Conservation (phyloP, 2,888 invertebrate species). For the Pollenia angustigena region DNA sequence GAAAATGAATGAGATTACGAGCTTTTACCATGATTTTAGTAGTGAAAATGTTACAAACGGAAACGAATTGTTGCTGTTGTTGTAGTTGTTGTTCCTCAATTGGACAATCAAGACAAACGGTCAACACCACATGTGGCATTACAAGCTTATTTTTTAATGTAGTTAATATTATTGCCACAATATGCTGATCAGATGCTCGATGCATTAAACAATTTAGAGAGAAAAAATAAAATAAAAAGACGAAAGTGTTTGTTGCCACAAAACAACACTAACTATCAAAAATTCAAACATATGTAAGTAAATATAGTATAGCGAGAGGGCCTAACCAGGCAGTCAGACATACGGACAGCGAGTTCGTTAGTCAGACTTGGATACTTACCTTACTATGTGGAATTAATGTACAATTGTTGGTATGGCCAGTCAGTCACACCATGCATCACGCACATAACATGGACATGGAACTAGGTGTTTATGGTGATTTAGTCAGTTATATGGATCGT, state of each 20-base stretch:
- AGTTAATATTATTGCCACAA: conserved; percentile 66
- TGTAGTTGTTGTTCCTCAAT: conserved; percentile 42
- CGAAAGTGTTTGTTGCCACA: conserved; percentile 51
- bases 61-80: conserved; percentile 41
- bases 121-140: conserved; percentile 72
- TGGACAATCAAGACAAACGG: conserved; percentile 66
- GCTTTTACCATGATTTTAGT: conserved; percentile 40
- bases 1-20: conserved; percentile 65
- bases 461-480: conserved; percentile 84
- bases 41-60: conserved; percentile 55
- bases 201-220: conserved; percentile 5
- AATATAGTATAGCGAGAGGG: background rate
- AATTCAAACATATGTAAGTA: background rate
- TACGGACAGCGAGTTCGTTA: background rate
- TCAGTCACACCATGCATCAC: conserved; percentile 57
- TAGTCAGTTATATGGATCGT: conserved; percentile 84
- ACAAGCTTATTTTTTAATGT: conserved; percentile 66
- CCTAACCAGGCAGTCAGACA: conserved; percentile 15
- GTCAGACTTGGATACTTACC: background rate
- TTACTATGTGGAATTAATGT: conserved; percentile 5
- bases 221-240: conserved; percentile 11
- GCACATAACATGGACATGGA: conserved; percentile 75
- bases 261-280: conserved; percentile 30
- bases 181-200: conserved; percentile 57
- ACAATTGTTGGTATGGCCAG: background rate